These are phyloP conservation scores for Pocillopora grandis DNA, from an alignment of 92 coral and sea anemone species.

Conservation along the genomic window DNA sequence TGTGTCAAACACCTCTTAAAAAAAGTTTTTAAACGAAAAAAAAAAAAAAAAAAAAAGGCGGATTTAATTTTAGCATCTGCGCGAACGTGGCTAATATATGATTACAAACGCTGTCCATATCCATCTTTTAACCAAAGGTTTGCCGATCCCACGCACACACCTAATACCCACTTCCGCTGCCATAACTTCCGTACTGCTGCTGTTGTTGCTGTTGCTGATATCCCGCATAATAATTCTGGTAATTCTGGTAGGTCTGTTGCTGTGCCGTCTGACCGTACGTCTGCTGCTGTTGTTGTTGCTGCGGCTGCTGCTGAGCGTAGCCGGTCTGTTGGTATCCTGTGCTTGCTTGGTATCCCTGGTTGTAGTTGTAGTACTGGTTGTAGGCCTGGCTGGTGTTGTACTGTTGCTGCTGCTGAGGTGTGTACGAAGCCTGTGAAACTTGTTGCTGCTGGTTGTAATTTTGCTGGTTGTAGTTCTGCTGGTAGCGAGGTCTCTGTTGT, in stretches of 20 bases:
- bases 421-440: constrained; percentile 1
- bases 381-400: constrained; percentile 40
- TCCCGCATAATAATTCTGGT: constrained; percentile 34
- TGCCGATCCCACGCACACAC: not conserved
- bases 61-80: not conserved
- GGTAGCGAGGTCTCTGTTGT: constrained; percentile 54
- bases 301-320: constrained; percentile 28
- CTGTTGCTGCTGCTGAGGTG: constrained; percentile 37
- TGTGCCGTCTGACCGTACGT: constrained; percentile 26
- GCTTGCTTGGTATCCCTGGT: constrained; percentile 38
- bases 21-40: no score
- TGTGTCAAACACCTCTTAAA: not conserved
- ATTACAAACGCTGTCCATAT: constrained; percentile 3
- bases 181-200: constrained; percentile 24
- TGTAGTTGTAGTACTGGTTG: constrained; percentile 51
- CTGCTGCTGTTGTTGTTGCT: constrained; percentile 2
- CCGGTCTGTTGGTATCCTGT: constrained; percentile 42
- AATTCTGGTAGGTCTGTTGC: constrained; percentile 35
- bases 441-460: constrained; percentile 45
- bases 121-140: not conserved
- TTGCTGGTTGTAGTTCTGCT: constrained; percentile 71
- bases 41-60: not conserved
- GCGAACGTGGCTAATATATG: not conserved
- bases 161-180: constrained; percentile 25
- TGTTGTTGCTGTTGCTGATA: constrained; percentile 34